Evolutionary conservation across 1,140 invertebrate genomes (phyloP), one percentile per base, ranked within the genome.

Genomic region (Drosophila willistoni): DNA sequence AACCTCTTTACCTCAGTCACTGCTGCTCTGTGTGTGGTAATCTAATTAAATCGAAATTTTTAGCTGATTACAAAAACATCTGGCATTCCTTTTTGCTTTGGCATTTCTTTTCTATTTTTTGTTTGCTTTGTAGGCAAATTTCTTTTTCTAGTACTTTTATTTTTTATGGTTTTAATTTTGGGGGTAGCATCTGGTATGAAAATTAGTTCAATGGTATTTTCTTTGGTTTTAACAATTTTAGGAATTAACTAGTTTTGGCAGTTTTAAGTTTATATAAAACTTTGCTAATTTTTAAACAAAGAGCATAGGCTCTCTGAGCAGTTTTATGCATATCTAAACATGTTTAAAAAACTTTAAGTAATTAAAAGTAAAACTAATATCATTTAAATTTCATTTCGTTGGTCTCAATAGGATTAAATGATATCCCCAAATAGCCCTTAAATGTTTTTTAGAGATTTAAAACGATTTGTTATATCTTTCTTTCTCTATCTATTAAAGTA

Each of bases 31-130:
- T 78, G 81, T 84, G 81, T 85, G 81, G 81, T 85, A 84, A 84
- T 80, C 81, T 84, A 84, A 84, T 84, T 84, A 84, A 84, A 81
- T 85, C 73, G 81, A 84, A 84, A 85, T 85, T 85, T 51, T 84
- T 59, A 84, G 77, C 73, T 77, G 77, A 77, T 85, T 84, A 77
- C 81, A 77, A 84, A 84, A 83, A 69, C 73, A 70, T 69, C 74
- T 47, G 12, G 39, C 29, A 36, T 71, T 12, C 56, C 66, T 59
- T 25, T 42, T n/a, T 39, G 36, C 73, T 42, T 33, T 36, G 44
- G n/a, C 36, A 29, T 59, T 57, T 47, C 14, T 34, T 44, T 63
- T 51, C 55, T 64, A 29, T 7, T 56, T 39, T 25, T 14, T 14
- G 1, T 41, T 9, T 29, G 19, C 44, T 36, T 17, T 25, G 29